Evolutionary conservation across 2,888 invertebrate species (phyloP).

Genomic region (Zygaena filipendulae): DNA sequence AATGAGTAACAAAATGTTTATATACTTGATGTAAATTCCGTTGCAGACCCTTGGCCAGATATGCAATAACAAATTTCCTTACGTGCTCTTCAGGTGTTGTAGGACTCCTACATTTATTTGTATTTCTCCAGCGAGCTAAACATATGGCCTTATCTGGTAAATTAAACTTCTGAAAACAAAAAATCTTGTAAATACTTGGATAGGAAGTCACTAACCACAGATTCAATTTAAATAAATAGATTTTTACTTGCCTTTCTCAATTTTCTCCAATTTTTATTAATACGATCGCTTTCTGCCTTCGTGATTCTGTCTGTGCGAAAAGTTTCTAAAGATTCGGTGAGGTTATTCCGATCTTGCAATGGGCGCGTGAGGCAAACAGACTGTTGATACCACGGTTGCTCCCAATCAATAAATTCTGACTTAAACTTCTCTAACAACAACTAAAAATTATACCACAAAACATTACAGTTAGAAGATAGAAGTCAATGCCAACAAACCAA

Average conservation of each 20-base stretch:
- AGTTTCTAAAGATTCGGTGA: constrained; percentile 16
- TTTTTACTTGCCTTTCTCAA: constrained; percentile 41
- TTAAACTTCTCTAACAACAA: constrained; percentile 24
- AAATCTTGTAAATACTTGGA: no score
- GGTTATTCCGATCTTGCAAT: constrained; percentile 18
- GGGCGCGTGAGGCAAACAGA: constrained; percentile 27
- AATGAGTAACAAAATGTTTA: constrained; percentile 27
- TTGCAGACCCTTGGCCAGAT: constrained; percentile 37
- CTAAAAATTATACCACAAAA: constrained; percentile 24
- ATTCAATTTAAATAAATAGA: no score
- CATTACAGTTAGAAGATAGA: no score
- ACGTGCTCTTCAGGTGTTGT: constrained; percentile 29
- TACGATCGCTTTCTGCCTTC: constrained; percentile 31
- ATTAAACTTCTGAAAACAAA: constrained; percentile 29
- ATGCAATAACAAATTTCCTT: constrained; percentile 35
- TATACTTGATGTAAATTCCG: constrained; percentile 43
- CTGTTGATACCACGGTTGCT: constrained; percentile 49
- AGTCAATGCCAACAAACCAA: no score
- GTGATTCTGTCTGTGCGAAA: constrained; percentile 32
- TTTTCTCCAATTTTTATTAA: constrained; percentile 38
- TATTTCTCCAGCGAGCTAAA: constrained; percentile 42
- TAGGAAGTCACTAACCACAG: no score
- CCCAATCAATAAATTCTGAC: constrained; percentile 32
- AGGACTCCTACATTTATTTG: constrained; percentile 22
- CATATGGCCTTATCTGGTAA: constrained; percentile 38